Conservation (phyloP, 2,888 invertebrate genomes). For the Megamerina dolium region DNA sequence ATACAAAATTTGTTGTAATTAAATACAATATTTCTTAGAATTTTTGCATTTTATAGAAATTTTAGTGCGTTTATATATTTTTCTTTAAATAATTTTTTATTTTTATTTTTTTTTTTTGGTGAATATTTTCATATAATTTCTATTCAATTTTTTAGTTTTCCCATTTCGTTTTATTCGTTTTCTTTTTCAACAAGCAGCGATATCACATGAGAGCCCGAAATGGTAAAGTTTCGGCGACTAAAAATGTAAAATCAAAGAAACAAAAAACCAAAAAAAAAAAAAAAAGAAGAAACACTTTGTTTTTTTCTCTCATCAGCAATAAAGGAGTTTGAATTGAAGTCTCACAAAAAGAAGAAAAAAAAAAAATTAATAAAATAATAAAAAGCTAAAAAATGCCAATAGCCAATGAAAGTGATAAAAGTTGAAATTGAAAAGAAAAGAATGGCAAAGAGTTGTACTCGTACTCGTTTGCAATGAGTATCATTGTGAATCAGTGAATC, state of each 20-base stretch:
- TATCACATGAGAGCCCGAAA: conserved; percentile 47
- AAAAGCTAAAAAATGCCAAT: not conserved
- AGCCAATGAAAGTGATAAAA: too few relatives aligned
- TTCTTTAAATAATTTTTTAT: conserved; percentile 18
- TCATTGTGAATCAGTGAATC: too few relatives aligned
- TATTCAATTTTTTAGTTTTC: conserved; percentile 10
- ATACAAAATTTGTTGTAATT: too few relatives aligned
- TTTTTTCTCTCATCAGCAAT: too few relatives aligned
- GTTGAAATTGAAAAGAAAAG: too few relatives aligned
- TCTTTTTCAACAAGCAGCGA: conserved; percentile 33
- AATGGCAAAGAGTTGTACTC: too few relatives aligned
- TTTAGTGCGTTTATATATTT: conserved; percentile 7
- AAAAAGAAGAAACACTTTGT: conserved; percentile 5
- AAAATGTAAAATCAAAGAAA: conserved; percentile 7
- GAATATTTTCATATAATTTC: too few relatives aligned
- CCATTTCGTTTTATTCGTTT: conserved; percentile 20
- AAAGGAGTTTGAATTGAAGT: too few relatives aligned
- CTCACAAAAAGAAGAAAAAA: conserved; percentile 6
- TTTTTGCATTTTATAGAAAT: too few relatives aligned
- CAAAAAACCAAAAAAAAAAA: conserved; percentile 7
- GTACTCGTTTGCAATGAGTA: conserved; percentile 1
- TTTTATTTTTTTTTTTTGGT: conserved; percentile 15
- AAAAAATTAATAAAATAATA: conserved; percentile 1
- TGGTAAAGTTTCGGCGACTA: conserved; percentile 45
- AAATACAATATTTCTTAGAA: conserved; percentile 2